Base-by-base conservation (phyloP, 2,113 vertebrate species). In the Gymnogyps californianus region DNA sequence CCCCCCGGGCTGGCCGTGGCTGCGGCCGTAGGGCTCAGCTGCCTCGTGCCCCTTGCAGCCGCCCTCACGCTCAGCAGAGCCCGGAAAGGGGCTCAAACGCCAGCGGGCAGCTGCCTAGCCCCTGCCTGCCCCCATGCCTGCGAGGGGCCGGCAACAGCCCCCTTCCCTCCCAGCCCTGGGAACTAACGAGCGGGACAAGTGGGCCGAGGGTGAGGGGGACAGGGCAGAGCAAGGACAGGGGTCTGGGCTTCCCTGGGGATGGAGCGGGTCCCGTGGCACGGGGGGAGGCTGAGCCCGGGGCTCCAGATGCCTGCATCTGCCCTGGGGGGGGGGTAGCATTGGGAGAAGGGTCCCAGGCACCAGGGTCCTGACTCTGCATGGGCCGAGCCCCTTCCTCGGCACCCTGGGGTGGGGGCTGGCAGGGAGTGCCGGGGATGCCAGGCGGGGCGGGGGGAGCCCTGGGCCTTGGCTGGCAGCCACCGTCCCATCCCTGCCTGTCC, bases 291-390 rank as follows among this genome's bases (percentile, higher is more conserved):
- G 32, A 16, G 19, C 21, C 8, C 0, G 0, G 28, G 14, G 16
- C 31, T 55, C 22, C 0, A 1, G 21, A 11, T 31, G 15, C 20
- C 51, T 36, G 34, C 25, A 10, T 59, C 67, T 67, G 16, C 28
- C 26, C 13, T 0, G 4, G 9, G 2, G 5, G 4, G 29, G 22
- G 26, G 10, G n/a, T n/a, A 79, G 3, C 6, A 2, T 3, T 0
- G 6, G 24, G 31, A 85, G 28, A 49, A 85, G 31, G 65, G 32
- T 5, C 11, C 10, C 3, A 3, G 7, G 32, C 1, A 4, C 46
- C 1, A 1, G 11, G 29, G 13, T 61, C 38, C 16, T 32, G 7
- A 31, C 7, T 17, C 47, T 65, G 38, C 29, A 2, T 0, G 2
- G 55, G 29, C 29, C 0, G 4, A 72, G 11, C 29, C 25, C 24